Conservation (phyloP, 2,113 vertebrate genomes). For the Onychorhynchus coronatus region DNA sequence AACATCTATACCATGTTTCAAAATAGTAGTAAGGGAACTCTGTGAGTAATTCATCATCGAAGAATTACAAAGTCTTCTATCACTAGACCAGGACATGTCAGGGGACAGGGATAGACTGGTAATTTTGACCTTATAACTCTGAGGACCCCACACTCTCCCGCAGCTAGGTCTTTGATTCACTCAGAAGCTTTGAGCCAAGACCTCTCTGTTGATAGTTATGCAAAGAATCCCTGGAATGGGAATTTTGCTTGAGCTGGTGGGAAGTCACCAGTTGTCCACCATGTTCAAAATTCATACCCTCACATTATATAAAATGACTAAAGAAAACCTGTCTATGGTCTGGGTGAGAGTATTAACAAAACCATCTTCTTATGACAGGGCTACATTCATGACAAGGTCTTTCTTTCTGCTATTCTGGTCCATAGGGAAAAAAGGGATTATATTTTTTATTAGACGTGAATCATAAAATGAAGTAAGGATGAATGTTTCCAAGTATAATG, state of each 20-base stretch:
- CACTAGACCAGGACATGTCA: accelerated
- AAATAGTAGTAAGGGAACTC: not conserved
- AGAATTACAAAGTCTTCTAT: not conserved
- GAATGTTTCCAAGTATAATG: not conserved
- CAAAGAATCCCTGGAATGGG: not conserved
- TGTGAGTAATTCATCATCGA: not conserved
- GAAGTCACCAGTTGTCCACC: not conserved
- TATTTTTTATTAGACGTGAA: not conserved
- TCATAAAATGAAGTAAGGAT: not conserved
- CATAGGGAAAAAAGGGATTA: not conserved
- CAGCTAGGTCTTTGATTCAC: not conserved
- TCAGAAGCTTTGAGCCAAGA: not conserved
- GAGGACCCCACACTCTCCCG: not conserved
- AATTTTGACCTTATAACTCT: not conserved
- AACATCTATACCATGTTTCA: not conserved
- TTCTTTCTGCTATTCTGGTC: not conserved
- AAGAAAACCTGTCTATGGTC: not conserved
- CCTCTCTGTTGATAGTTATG: not conserved
- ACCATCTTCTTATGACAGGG: not conserved
- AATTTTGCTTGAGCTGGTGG: not conserved
- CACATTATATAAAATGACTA: not conserved
- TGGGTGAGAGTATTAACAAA: not conserved
- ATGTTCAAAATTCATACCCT: not conserved
- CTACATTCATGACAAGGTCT: not conserved
- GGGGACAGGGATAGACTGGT: not conserved